Conservation (phyloP, 2,113 vertebrate genomes). For the Chionomys nivalis region DNA sequence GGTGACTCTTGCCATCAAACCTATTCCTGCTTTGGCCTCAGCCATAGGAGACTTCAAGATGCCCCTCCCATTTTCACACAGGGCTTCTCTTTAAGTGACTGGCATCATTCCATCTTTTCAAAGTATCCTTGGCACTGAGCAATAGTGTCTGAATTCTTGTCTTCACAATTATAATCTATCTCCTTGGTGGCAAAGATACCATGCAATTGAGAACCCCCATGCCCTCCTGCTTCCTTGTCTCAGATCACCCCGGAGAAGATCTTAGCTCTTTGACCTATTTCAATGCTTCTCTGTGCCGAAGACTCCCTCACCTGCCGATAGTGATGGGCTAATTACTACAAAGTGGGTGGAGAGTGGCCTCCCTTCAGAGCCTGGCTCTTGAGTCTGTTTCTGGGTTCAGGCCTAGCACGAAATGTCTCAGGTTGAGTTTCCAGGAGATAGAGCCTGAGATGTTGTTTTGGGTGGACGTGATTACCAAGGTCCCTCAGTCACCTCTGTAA, state of each 20-base stretch:
- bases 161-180: not conserved
- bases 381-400: not conserved
- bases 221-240: not conserved
- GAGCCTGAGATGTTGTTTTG: not conserved
- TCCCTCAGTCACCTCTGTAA: fast-evolving
- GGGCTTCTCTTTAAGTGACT: not conserved
- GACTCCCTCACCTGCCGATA: fast-evolving
- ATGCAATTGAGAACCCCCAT: not conserved
- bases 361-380: not conserved
- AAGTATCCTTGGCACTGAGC: not conserved
- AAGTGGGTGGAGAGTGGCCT: not conserved
- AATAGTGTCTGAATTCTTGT: not conserved
- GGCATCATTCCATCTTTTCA: not conserved
- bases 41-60: not conserved
- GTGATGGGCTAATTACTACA: no score
- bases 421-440: not conserved
- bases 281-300: fast-evolving
- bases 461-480: fast-evolving
- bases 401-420: not conserved
- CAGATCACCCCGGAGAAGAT: not conserved
- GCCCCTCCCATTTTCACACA: no score
- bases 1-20: not conserved
- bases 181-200: not conserved
- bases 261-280: not conserved
- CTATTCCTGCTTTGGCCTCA: not conserved